A percentile compares a stretch with the other conserved stretches of the same genome.
These are phyloP conservation scores for Andrena cerasifolii DNA, from an alignment of 1,140 invertebrate genomes.

Conservation along the genomic window DNA sequence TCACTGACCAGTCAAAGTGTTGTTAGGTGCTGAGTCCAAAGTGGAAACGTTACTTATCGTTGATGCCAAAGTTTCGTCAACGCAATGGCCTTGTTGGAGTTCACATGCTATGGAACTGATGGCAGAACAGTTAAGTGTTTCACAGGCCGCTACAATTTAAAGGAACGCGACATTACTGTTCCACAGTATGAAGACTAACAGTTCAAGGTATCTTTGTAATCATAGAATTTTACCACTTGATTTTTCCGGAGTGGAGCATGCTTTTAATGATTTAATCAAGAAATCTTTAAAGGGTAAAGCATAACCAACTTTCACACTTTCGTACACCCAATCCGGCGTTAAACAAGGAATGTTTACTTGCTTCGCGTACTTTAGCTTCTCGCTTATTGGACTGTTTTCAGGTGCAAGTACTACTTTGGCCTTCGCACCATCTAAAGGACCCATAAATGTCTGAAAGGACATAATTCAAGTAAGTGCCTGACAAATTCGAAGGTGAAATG, in stretches of 20 bases:
- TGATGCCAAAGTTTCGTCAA: conserved; percentile 45
- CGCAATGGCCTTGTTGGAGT: conserved; percentile 31
- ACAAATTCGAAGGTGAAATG: conserved; percentile 4
- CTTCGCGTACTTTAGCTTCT: conserved; percentile 91
- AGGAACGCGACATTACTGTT: conserved; percentile 10
- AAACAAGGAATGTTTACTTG: conserved; percentile 90
- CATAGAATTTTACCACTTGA: conserved; percentile 64
- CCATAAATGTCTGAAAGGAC: conserved; percentile 71
- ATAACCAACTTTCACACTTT: conserved; percentile 88
- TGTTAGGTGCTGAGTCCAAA: conserved; percentile 36
- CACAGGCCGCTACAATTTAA: conserved; percentile 18
- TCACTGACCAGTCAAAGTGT: conserved; percentile 35
- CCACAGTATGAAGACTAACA: not conserved
- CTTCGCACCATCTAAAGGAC: conserved; percentile 74
- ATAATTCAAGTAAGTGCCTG: conserved; percentile 23
- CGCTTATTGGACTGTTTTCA: conserved; percentile 85
- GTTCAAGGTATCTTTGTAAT: not conserved
- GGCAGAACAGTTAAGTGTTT: conserved; percentile 47
- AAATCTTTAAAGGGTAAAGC: conserved; percentile 88
- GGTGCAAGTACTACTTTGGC: conserved; percentile 76
- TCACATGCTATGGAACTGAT: conserved; percentile 57
- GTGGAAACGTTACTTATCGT: conserved; percentile 54
- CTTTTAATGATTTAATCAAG: conserved; percentile 82
- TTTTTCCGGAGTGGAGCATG: conserved; percentile 84
- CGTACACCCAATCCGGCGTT: conserved; percentile 89